A percentile compares a stretch with the other conserved stretches of the same genome.
Conservation (phyloP, 2,113 vertebrate genomes). For the Gambusia affinis region DNA sequence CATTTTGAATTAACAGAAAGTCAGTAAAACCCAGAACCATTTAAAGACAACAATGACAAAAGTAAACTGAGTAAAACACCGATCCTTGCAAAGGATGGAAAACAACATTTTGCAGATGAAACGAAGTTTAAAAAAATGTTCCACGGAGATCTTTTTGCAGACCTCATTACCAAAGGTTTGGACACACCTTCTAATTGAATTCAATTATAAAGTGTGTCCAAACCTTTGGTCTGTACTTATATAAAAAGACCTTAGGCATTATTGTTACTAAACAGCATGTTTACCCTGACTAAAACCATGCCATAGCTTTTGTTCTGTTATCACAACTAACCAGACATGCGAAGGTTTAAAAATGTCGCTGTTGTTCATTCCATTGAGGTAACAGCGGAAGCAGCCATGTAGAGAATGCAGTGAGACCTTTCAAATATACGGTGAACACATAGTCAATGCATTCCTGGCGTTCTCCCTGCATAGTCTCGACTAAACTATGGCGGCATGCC, state of each 20-base stretch:
- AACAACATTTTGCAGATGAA: background rate
- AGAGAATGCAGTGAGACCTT: conserved; percentile 53
- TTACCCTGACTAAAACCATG: background rate
- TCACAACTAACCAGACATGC: conserved; percentile 4
- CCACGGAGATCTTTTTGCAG: background rate
- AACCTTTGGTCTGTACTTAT: no score
- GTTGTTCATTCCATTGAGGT: conserved; percentile 26
- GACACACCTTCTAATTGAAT: no score
- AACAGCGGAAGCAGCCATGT: conserved; percentile 35
- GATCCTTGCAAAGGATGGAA: background rate
- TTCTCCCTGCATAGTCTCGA: conserved; percentile 41
- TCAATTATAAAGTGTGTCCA: no score
- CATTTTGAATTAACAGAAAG: no score
- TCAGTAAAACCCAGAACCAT: no score
- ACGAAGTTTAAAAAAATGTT: background rate
- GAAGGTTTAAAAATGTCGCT: conserved; percentile 43
- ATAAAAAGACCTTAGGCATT: background rate
- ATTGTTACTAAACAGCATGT: background rate
- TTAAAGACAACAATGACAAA: no score
- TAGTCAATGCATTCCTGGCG: conserved; percentile 71
- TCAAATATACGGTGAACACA: conserved; percentile 58
- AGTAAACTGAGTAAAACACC: no score
- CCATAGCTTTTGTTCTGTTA: background rate
- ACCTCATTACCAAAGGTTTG: no score
- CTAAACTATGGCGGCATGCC: conserved; percentile 53